Conservation (phyloP, 2,888 invertebrate species). For the Ctena decussata region DNA sequence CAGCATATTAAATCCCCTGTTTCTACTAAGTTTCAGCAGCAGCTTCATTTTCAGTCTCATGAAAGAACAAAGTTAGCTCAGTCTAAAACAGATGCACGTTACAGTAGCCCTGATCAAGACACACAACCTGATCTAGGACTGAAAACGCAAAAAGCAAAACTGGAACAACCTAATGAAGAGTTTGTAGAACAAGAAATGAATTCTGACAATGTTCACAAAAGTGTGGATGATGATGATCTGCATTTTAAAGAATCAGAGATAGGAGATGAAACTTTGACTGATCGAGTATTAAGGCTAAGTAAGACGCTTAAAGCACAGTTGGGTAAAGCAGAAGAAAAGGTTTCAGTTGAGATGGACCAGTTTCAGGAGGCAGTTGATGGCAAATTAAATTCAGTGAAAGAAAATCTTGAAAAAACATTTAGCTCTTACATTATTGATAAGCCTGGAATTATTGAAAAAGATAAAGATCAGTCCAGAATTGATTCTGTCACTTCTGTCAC, state of each 20-base stretch:
- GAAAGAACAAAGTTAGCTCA: background rate
- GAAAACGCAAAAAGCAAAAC: too few species aligned
- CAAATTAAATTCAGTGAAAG: too few species aligned
- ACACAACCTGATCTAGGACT: too few species aligned
- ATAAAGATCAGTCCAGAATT: background rate
- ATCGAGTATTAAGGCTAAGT: background rate
- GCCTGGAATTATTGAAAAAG: background rate
- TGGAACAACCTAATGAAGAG: background rate
- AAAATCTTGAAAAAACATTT: too few species aligned
- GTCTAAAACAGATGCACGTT: background rate
- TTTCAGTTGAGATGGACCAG: background rate
- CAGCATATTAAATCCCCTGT: background rate
- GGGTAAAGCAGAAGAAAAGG: background rate
- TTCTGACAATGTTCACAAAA: too few species aligned
- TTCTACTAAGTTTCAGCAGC: background rate
- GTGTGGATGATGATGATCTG: background rate
- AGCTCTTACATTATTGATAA: too few species aligned
- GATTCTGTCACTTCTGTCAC: background rate
- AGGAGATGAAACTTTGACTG: background rate
- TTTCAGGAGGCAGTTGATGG: too few species aligned
- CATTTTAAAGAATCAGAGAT: background rate
- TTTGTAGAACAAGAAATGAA: background rate
- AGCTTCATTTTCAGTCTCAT: background rate
- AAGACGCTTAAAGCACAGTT: background rate
- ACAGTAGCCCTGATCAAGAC: background rate